Evolutionary conservation across 1,140 invertebrate species (phyloP).

Genomic region (Brachionus asplanchnoidis): DNA sequence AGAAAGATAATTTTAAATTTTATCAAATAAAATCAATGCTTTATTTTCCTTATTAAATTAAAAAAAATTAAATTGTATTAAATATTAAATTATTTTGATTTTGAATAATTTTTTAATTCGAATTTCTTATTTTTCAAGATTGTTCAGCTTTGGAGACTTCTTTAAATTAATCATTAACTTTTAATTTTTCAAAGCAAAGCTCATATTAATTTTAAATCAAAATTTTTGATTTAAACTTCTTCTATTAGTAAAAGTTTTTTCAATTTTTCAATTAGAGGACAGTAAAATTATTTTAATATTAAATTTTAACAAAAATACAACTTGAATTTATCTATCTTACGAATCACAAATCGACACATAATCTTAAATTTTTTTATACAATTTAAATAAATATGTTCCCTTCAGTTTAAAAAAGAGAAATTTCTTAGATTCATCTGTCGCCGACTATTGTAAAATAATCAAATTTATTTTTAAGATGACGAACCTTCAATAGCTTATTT

Average conservation of each 20-base stretch:
- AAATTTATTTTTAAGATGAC: background rate
- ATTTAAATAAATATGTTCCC: background rate
- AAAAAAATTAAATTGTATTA: too few relatives aligned
- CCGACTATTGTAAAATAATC: background rate
- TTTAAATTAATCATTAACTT: too few relatives aligned
- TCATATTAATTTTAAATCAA: too few relatives aligned
- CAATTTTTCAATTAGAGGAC: background rate
- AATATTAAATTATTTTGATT: too few relatives aligned
- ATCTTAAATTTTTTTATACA: background rate
- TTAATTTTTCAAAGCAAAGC: too few relatives aligned
- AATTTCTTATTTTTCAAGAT: too few relatives aligned
- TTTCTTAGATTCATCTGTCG: background rate
- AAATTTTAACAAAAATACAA: background rate
- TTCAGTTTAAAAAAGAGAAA: background rate
- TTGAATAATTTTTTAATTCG: too few relatives aligned
- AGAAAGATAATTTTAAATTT: too few relatives aligned
- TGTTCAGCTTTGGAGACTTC: too few relatives aligned
- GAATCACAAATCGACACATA: background rate
- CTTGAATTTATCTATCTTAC: background rate
- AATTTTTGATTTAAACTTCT: background rate
- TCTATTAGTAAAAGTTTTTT: background rate
- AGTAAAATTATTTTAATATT: background rate
- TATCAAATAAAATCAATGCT: too few relatives aligned
- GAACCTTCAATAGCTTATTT: background rate
- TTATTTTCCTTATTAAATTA: too few relatives aligned